Percentiles rank a stretch among this genome's conserved stretches.
These are phyloP conservation scores for Neodiprion lecontei DNA, from an alignment of 1,140 invertebrate species.

Conservation along the genomic window DNA sequence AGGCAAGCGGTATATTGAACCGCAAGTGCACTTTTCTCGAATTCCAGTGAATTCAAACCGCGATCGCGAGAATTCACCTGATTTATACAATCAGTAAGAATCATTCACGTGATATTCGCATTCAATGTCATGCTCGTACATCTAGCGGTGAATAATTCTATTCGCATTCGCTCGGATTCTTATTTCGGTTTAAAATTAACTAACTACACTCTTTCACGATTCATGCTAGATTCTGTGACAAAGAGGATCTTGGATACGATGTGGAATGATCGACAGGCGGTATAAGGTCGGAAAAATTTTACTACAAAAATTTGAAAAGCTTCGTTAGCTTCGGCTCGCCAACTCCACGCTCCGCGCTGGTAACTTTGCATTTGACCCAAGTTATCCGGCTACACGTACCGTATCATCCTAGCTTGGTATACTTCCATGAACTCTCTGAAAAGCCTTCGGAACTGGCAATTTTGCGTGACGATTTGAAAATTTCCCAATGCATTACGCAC, in stretches of 20 bases:
- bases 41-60: not conserved
- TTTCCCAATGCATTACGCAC: not conserved
- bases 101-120: no score
- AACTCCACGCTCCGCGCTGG: not conserved
- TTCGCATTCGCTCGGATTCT: no score
- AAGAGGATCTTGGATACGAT: no score
- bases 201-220: no score
- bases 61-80: no score
- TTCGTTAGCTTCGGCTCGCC: conserved; percentile 4
- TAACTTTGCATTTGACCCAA: not conserved
- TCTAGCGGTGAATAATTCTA: no score
- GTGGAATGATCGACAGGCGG: not conserved
- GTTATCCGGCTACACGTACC: not conserved
- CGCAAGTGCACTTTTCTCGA: not conserved
- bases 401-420: not conserved
- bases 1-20: not conserved
- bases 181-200: no score
- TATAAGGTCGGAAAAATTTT: not conserved
- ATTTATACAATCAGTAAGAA: no score
- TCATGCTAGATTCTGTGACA: no score
- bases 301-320: not conserved
- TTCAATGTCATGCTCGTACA: no score
- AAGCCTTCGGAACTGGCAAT: not conserved
- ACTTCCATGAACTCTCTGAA: not conserved
- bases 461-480: conserved; percentile 1